These are phyloP conservation scores for Hipposideros armiger DNA, from an alignment of 2,113 vertebrate species.

Conservation along the genomic window DNA sequence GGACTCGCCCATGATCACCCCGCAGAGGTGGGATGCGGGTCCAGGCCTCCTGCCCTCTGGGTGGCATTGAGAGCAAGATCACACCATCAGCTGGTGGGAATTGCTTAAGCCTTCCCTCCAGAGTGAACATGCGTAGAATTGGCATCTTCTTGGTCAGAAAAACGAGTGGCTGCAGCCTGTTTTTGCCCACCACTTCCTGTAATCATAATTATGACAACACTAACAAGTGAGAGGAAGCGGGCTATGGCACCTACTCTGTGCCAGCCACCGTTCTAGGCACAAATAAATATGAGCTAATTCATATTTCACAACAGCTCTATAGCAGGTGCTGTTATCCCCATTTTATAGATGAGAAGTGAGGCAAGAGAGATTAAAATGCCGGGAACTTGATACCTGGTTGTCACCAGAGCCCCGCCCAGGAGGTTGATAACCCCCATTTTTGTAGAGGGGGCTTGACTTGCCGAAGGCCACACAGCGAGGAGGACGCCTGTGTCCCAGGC, in stretches of 20 bases:
- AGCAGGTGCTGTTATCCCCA: not conserved
- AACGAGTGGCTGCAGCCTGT: not conserved
- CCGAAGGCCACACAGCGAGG: not conserved
- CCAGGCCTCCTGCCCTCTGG: not conserved
- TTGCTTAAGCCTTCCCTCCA: not conserved
- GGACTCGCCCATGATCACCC: not conserved
- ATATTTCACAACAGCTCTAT: not conserved
- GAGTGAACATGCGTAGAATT: rapidly evolving
- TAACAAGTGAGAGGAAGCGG: too few relatives aligned
- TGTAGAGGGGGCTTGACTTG: not conserved
- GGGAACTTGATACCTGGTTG: not conserved
- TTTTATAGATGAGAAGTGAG: not conserved
- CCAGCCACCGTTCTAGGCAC: not conserved
- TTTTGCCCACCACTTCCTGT: not conserved
- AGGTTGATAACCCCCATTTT: not conserved
- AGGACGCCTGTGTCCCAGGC: not conserved
- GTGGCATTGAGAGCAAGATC: not conserved
- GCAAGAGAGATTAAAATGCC: not conserved
- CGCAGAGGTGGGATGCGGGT: not conserved
- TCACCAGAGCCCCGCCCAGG: not conserved
- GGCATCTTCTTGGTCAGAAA: not conserved
- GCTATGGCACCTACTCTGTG: not conserved
- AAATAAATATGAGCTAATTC: rapidly evolving
- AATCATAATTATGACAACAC: not conserved
- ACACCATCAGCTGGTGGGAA: not conserved